phyloP scores from a whole-genome alignment of 2,888 invertebrate species.

The Isoperla grammatica region DNA sequence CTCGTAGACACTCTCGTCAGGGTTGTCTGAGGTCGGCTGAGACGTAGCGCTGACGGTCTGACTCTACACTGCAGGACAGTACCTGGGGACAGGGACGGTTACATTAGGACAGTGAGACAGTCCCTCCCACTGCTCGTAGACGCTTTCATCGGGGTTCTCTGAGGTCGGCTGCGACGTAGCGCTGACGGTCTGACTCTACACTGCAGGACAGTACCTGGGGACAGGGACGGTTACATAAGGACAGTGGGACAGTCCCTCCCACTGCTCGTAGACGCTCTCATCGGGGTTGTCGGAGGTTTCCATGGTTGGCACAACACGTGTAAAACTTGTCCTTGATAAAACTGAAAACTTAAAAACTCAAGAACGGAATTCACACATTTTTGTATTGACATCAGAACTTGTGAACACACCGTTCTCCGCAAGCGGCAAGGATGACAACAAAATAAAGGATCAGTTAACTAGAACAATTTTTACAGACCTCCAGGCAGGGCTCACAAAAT shows the following conservation, averaged over 20 bases:
- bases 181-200: constrained; percentile 74
- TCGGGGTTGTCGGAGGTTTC: constrained; percentile 65
- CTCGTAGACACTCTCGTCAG: constrained; percentile 87
- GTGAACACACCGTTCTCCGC: too few species aligned
- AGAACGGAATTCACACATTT: too few species aligned
- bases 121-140: constrained; percentile 98
- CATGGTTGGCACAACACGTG: too few species aligned
- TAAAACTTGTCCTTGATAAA: too few species aligned
- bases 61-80: constrained; percentile 68
- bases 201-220: constrained; percentile 64
- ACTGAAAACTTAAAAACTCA: too few species aligned
- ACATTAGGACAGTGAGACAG: too few species aligned
- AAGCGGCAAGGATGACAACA: too few species aligned
- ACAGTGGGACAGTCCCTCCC: constrained; percentile 99
- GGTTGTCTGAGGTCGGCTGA: constrained; percentile 62
- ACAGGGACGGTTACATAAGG: neutral
- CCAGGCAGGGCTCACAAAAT: too few species aligned
- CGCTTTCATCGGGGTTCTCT: constrained; percentile 72
- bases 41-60: constrained; percentile 82
- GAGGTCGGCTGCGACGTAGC: constrained; percentile 71
- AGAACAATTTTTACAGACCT: too few species aligned
- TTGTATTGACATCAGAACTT: too few species aligned
- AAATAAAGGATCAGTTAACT: too few species aligned
- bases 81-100: constrained; percentile 46
- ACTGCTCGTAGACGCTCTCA: constrained; percentile 90